Conservation (phyloP, 1,140 invertebrate genomes). For the Drosophila quadrilineata region DNA sequence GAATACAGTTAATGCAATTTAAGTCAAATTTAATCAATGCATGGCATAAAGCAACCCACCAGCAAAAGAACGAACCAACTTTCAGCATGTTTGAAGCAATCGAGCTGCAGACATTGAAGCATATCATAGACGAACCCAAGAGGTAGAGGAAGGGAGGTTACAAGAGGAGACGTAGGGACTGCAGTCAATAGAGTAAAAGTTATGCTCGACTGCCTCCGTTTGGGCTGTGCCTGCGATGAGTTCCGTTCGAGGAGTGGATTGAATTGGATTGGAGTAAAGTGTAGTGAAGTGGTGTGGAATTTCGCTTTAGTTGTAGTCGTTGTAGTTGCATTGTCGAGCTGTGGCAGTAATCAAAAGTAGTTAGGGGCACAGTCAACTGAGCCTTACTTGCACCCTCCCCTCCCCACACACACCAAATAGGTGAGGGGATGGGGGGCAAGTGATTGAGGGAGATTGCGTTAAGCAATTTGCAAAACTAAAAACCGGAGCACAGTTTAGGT, state of each 20-base stretch:
- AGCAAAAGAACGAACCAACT: conserved; percentile 43
- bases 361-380: conserved; percentile 46
- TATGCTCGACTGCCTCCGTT: conserved; percentile 54
- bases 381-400: too few species aligned
- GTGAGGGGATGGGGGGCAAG: neutral
- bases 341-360: conserved; percentile 75
- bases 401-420: too few species aligned
- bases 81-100: conserved; percentile 61
- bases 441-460: neutral
- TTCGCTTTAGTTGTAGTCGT: conserved; percentile 28
- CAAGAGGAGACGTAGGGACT: neutral
- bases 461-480: conserved; percentile 51
- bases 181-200: conserved; percentile 72
- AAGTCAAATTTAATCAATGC: conserved; percentile 79
- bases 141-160: neutral
- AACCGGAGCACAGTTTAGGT: conserved; percentile 44
- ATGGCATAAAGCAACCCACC: conserved; percentile 47
- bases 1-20: conserved; percentile 61
- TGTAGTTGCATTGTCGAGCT: conserved; percentile 46
- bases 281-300: conserved; percentile 54
- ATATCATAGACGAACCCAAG: neutral
- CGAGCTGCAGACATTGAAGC: conserved; percentile 45
- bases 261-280: conserved; percentile 10
- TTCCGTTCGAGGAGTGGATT: too few species aligned
- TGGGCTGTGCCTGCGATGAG: conserved; percentile 6